A percentile compares a stretch with the other conserved stretches of the same genome.
Conservation (phyloP, 2,888 invertebrate genomes). For the Coelinius sp. region DNA sequence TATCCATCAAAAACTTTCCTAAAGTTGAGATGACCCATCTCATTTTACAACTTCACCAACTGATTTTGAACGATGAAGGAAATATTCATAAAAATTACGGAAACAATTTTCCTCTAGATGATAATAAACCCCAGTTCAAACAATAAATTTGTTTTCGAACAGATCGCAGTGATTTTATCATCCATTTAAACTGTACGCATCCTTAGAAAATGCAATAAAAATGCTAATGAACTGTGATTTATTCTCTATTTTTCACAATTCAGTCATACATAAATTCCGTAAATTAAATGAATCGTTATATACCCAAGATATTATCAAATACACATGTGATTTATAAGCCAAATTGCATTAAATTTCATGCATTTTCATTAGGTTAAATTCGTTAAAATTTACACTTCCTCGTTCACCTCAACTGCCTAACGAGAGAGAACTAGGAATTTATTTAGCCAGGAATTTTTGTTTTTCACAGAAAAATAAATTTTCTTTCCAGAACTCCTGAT, state of each 20-base stretch:
- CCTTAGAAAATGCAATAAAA: slow-evolving; percentile 10
- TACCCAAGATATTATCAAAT: background rate
- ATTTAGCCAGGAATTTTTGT: background rate
- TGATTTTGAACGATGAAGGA: too few relatives aligned
- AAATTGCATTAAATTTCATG: background rate
- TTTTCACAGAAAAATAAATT: too few relatives aligned
- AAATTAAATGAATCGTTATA: slow-evolving; percentile 11
- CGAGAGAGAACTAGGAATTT: background rate
- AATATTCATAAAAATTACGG: too few relatives aligned
- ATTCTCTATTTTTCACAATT: background rate
- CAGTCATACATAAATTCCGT: background rate
- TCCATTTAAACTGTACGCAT: background rate
- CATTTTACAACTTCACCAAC: too few relatives aligned
- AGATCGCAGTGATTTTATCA: background rate
- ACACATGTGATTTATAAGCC: background rate
- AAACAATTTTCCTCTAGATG: too few relatives aligned
- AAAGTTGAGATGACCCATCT: too few relatives aligned
- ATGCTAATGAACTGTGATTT: background rate
- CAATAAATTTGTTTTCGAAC: too few relatives aligned
- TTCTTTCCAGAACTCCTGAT: too few relatives aligned
- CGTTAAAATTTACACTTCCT: background rate
- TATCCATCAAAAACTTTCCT: too few relatives aligned
- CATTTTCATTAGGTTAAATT: slow-evolving; percentile 13
- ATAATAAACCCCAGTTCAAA: too few relatives aligned
- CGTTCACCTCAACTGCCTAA: background rate